A percentile compares a stretch with the other conserved stretches of the same genome.
phyloP scores from a whole-genome alignment of 2,888 invertebrate species.

The Pedicia rivosa region DNA sequence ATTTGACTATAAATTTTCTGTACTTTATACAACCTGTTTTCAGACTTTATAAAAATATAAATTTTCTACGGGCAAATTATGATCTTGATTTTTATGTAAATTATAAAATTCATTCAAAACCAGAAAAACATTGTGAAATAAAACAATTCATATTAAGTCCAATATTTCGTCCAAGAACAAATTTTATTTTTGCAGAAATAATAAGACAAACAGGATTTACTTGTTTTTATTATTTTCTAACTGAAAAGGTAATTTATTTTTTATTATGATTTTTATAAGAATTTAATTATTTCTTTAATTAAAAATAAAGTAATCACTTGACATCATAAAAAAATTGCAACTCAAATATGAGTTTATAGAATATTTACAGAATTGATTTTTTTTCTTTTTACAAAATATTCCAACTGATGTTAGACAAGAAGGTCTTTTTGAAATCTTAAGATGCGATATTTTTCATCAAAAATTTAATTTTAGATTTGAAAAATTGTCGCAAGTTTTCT shows the following conservation, averaged over 20 bases:
- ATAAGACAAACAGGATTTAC: conserved; percentile 31
- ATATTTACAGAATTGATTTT: too few species aligned
- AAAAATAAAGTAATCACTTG: too few species aligned
- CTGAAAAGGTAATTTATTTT: conserved; percentile 13
- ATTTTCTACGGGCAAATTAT: conserved; percentile 6
- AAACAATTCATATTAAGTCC: conserved; percentile 27
- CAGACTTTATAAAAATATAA: conserved; percentile 4
- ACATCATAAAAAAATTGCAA: too few species aligned
- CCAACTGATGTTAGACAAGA: too few species aligned
- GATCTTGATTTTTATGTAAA: conserved; percentile 7
- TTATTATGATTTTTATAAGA: neutral
- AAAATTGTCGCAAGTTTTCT: too few species aligned
- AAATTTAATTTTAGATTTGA: too few species aligned
- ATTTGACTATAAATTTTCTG: too few species aligned
- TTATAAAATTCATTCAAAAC: conserved; percentile 1
- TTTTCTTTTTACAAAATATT: too few species aligned
- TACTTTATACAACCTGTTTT: too few species aligned
- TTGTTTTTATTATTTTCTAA: conserved; percentile 30
- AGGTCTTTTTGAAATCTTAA: too few species aligned
- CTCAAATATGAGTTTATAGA: too few species aligned
- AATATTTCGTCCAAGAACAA: conserved; percentile 24
- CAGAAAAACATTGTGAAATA: conserved; percentile 10
- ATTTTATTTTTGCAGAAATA: conserved; percentile 34
- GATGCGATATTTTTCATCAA: too few species aligned
- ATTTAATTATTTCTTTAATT: conserved; percentile 1